These are phyloP conservation scores for Pogonocichla stellata DNA, from an alignment of 2,113 vertebrate species.

Conservation along the genomic window DNA sequence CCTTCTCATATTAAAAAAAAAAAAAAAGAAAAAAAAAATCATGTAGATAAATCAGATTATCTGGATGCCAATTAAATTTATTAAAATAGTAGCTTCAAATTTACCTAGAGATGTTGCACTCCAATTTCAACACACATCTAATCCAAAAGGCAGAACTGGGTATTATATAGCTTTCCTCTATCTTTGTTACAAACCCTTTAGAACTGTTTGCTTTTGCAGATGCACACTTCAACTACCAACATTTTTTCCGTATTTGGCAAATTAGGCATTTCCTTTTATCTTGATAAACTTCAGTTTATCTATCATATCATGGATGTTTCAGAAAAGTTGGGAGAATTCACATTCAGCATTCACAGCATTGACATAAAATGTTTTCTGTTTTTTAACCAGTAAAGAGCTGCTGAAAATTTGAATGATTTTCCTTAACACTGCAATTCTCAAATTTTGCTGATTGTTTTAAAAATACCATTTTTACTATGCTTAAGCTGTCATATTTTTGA, in stretches of 20 bases:
- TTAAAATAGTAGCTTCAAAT: neutral
- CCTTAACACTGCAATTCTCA: neutral
- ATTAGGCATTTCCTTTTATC: neutral
- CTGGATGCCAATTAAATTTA: neutral
- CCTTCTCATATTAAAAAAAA: neutral
- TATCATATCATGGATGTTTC: neutral
- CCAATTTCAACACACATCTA: neutral
- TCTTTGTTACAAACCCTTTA: neutral
- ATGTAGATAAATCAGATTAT: neutral
- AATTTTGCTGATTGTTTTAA: neutral
- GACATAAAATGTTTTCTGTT: neutral
- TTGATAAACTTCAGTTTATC: neutral
- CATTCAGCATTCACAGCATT: neutral
- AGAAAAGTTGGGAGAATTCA: neutral
- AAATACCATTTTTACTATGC: neutral
- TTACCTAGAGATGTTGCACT: neutral
- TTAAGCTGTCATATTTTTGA: neutral
- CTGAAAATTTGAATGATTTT: neutral
- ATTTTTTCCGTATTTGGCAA: neutral
- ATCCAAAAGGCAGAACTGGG: neutral
- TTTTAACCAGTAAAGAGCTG: neutral
- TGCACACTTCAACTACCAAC: neutral
- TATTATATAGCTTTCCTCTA: neutral
- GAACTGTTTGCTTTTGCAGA: neutral
- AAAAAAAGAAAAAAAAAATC: neutral